Evolutionary conservation across 1,140 invertebrate genomes (phyloP).

Genomic region (Nasonia vitripennis): DNA sequence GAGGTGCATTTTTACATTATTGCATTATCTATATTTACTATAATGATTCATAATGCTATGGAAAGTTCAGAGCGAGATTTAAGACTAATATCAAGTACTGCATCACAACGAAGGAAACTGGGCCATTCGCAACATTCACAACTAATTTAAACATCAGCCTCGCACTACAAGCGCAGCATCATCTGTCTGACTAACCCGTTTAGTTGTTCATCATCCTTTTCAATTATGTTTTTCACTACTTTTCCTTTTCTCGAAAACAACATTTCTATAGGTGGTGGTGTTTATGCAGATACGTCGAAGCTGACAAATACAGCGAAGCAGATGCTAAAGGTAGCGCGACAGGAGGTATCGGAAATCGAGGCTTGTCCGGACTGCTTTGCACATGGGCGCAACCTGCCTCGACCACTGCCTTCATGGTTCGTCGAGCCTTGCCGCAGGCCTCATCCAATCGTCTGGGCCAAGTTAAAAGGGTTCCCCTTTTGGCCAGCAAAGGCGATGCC

Average conservation of each 20-base stretch:
- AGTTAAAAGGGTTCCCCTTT: constrained; percentile 94
- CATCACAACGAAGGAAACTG: no score
- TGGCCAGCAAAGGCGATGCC: constrained; percentile 96
- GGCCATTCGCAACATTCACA: no score
- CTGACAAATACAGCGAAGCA: constrained; percentile 85
- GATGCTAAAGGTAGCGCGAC: constrained; percentile 87
- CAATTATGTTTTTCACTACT: not conserved
- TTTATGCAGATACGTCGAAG: constrained; percentile 82
- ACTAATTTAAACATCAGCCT: not conserved
- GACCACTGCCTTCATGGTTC: constrained; percentile 90
- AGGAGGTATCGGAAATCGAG: constrained; percentile 93
- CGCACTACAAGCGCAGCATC: no score
- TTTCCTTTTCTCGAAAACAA: constrained; percentile 19
- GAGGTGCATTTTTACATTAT: no score
- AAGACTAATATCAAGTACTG: no score
- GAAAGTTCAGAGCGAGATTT: no score
- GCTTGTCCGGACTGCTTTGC: constrained; percentile 95
- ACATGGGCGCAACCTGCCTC: constrained; percentile 82
- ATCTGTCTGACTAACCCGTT: not conserved
- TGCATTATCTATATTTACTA: no score
- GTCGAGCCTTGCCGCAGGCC: constrained; percentile 91
- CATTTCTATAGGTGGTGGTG: constrained; percentile 63
- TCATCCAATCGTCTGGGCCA: constrained; percentile 93
- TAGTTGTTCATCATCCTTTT: not conserved
- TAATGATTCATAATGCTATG: no score